These are phyloP conservation scores for Rhinoderma darwinii DNA, from an alignment of 2,113 vertebrate species.

Conservation along the genomic window DNA sequence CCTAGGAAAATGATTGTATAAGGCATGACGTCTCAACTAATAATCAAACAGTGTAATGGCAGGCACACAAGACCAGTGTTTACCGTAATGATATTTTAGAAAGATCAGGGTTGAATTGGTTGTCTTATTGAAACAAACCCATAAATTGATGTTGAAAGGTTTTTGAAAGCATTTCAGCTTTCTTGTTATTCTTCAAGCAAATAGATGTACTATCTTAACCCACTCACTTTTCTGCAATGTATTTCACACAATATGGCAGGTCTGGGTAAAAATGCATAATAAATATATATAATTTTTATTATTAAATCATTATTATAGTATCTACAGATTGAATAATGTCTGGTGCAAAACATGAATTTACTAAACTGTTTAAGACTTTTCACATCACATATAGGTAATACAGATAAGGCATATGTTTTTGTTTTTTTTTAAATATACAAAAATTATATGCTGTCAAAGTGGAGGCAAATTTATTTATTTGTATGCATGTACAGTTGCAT, in stretches of 20 bases:
- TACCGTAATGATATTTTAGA: slow-evolving; percentile 9
- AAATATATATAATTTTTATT: background rate
- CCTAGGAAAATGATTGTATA: background rate
- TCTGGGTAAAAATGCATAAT: background rate
- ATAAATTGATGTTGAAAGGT: slow-evolving; percentile 37
- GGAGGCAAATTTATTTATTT: too few relatives aligned
- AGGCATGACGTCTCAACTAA: background rate
- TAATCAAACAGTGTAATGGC: background rate
- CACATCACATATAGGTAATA: background rate
- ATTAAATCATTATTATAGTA: background rate
- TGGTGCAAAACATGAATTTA: background rate
- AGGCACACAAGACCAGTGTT: background rate
- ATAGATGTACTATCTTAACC: slow-evolving; percentile 1
- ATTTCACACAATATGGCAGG: background rate
- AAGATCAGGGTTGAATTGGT: slow-evolving; percentile 2
- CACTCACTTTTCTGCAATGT: background rate
- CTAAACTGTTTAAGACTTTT: background rate
- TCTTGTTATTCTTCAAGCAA: slow-evolving; percentile 10
- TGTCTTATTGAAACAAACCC: slow-evolving; percentile 2
- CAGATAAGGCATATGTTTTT: too few relatives aligned
- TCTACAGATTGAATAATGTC: background rate
- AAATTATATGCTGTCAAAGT: too few relatives aligned
- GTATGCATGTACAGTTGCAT: too few relatives aligned
- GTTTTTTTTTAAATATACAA: too few relatives aligned
- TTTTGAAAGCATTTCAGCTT: slow-evolving; percentile 26